A percentile compares a stretch with the other conserved stretches of the same genome.
Conservation (phyloP, 2,797 vertebrate genomes). For the Aplochiton taeniatus region DNA sequence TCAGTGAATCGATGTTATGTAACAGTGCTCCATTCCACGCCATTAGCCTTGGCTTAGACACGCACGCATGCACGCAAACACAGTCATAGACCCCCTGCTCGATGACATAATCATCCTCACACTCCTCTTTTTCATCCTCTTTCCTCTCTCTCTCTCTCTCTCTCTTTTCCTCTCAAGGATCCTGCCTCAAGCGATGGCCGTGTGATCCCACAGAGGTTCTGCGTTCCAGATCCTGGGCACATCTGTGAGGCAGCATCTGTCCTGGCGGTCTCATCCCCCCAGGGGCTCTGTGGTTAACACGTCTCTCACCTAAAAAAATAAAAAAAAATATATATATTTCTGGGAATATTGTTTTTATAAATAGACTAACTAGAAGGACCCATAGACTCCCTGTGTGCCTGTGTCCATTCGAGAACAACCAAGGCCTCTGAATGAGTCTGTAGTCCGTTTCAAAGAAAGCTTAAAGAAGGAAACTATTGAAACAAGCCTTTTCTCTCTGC, state of each 20-base stretch:
- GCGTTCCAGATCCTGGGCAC: background rate
- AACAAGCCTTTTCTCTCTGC: no score
- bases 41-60: slow-evolving; percentile 29
- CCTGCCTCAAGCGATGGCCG: background rate
- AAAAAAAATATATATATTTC: no score
- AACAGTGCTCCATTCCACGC: slow-evolving; percentile 43
- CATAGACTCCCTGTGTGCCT: no score
- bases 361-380: no score
- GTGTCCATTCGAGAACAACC: no score
- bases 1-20: slow-evolving; percentile 39
- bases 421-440: background rate
- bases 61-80: slow-evolving; percentile 44
- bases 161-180: background rate
- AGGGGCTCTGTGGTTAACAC: no score
- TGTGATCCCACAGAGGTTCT: background rate
- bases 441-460: slow-evolving; percentile 5
- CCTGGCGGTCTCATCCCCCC: no score
- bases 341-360: no score
- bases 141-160: background rate
- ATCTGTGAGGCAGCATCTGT: no score
- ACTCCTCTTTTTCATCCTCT: background rate
- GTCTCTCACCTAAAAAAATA: no score
- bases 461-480: no score
- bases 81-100: slow-evolving; percentile 30
- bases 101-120: slow-evolving; percentile 44